Conservation (phyloP, 2,113 vertebrate genomes). For the Cepphus grylle region DNA sequence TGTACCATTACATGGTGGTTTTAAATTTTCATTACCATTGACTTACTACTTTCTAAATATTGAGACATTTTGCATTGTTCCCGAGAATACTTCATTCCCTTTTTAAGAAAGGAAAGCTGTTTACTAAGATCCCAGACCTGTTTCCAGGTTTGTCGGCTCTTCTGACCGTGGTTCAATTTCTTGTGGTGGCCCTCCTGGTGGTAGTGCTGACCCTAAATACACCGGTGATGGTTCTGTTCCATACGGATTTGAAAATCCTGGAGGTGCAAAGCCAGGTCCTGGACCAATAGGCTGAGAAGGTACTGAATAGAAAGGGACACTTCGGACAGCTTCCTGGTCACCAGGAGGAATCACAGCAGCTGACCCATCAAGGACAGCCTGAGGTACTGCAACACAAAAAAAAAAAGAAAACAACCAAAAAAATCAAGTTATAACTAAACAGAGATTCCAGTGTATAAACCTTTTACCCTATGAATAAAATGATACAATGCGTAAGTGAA, state of each 20-base stretch:
- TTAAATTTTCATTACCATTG: neutral
- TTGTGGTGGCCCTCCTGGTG: slow-evolving; percentile 43
- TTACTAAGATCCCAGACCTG: slow-evolving; percentile 56
- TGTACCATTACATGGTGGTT: rapidly evolving
- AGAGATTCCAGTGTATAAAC: neutral
- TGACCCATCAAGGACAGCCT: slow-evolving; percentile 75
- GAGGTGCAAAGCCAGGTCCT: slow-evolving; percentile 34
- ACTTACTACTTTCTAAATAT: neutral
- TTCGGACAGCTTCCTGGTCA: slow-evolving; percentile 37
- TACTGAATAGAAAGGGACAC: slow-evolving; percentile 77
- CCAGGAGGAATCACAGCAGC: slow-evolving; percentile 47
- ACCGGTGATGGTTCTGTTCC: slow-evolving; percentile 64
- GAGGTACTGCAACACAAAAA: slow-evolving; percentile 72
- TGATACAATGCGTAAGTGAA: neutral
- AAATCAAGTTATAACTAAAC: neutral
- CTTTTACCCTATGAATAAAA: neutral
- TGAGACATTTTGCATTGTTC: neutral
- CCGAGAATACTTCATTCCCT: neutral
- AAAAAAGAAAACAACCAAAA: neutral
- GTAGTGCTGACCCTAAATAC: slow-evolving; percentile 64
- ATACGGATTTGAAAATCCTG: slow-evolving; percentile 67
- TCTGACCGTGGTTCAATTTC: slow-evolving; percentile 20
- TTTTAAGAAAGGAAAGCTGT: neutral
- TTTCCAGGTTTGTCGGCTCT: slow-evolving; percentile 58
- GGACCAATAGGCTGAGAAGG: slow-evolving; percentile 55